Evolutionary conservation across 1,140 invertebrate genomes (phyloP), one percentile per base, ranked within the genome.

Genomic region (Heterodera carotae): DNA sequence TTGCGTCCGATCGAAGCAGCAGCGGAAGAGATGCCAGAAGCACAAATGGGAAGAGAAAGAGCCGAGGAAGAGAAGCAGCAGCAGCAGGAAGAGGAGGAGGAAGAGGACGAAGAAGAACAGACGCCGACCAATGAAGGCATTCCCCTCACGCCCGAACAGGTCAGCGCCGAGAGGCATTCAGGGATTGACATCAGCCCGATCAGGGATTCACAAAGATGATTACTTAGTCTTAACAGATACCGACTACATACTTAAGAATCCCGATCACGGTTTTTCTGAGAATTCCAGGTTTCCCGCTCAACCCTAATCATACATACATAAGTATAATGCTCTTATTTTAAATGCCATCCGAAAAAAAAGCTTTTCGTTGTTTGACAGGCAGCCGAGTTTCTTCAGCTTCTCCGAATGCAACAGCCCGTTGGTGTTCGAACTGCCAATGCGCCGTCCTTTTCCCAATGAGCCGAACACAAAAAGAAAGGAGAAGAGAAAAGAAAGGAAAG

Each of bases 91-190:
- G 39, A 60, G 25, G 36, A 15, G 56, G 36, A 71, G 29, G 36
- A 72, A 31, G 70, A 59, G 29, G 27, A 53, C 33, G 69, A 12
- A 73, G n/a, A n/a, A n/a, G n/a, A n/a, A n/a, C n/a, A n/a, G n/a
- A n/a, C n/a, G n/a, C n/a, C n/a, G n/a, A n/a, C n/a, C n/a, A n/a
- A n/a, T n/a, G n/a, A n/a, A n/a, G n/a, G n/a, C n/a, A n/a, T n/a
- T n/a, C 33, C 64, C 4, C 72, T 74, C 31, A n/a, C 72, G 25
- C 56, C 72, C 25, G 43, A 74, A 74, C 72, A 74, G 22, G 72
- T 62, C 15, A 36, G 36, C 10, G 29, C 15, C 12, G 43, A 29
- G 18, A 56, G 5, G 48, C 0, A n/a, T n/a, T n/a, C n/a, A n/a
- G n/a, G n/a, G n/a, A n/a, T n/a, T n/a, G n/a, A n/a, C n/a, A n/a